These are phyloP conservation scores for Lithophane socia DNA, from an alignment of 2,888 invertebrate species.

Conservation along the genomic window DNA sequence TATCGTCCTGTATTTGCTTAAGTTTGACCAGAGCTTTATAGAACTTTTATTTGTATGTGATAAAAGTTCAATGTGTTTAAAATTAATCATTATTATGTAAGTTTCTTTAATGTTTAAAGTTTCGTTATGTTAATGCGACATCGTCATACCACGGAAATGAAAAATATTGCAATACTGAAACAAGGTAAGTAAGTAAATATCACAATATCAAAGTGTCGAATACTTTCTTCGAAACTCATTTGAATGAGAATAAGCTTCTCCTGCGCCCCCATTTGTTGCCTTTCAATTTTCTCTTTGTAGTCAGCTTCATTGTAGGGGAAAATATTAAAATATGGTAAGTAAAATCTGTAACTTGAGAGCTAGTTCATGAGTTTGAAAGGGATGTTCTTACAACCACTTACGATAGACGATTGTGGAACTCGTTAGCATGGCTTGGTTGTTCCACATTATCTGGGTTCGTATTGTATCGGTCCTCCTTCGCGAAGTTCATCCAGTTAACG, in stretches of 20 bases:
- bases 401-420: conserved; percentile 59
- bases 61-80: neutral
- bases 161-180: conserved; percentile 58
- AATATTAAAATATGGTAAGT: conserved; percentile 87
- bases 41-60: neutral
- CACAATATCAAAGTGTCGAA: conserved; percentile 84
- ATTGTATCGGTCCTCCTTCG: conserved; percentile 44
- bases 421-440: conserved; percentile 54
- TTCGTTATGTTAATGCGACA: conserved; percentile 12
- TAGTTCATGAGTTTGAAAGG: conserved; percentile 71
- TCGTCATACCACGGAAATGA: conserved; percentile 46
- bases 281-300: conserved; percentile 85
- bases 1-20: neutral
- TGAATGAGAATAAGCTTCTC: conserved; percentile 86
- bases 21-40: neutral
- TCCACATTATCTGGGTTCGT: conserved; percentile 35
- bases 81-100: no score
- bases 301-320: conserved; percentile 76
- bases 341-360: conserved; percentile 78
- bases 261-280: conserved; percentile 82
- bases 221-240: conserved; percentile 84
- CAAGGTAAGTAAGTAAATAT: conserved; percentile 72
- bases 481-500: conserved; percentile 61
- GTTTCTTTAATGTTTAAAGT: no score
- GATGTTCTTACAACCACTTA: conserved; percentile 59